Percentiles rank a stretch among this genome's conserved stretches.
Conservation (phyloP, 2,113 vertebrate genomes). For the Melanerpes formicivorus region DNA sequence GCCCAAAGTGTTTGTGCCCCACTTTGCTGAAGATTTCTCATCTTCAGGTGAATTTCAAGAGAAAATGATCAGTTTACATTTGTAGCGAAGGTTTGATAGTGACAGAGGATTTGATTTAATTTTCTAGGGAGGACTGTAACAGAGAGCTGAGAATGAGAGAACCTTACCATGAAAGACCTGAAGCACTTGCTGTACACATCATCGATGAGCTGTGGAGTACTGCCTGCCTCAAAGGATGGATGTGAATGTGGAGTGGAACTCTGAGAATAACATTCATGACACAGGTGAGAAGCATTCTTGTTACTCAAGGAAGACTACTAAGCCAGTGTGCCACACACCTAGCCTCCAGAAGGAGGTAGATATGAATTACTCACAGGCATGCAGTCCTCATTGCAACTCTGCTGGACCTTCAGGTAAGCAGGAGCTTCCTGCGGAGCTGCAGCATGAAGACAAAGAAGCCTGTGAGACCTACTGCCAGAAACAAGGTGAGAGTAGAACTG, state of each 20-base stretch:
- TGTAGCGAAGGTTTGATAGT: not conserved
- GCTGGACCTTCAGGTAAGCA: not conserved
- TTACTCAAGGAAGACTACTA: not conserved
- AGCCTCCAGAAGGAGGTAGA: not conserved
- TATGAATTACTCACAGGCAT: not conserved
- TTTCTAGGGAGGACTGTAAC: constrained; percentile 6
- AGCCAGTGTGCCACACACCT: not conserved
- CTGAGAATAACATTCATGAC: not conserved
- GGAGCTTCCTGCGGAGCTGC: not conserved
- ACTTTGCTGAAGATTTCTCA: not conserved
- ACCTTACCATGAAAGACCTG: not conserved
- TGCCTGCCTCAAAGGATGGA: not conserved
- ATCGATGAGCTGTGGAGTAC: not conserved
- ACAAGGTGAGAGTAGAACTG: not conserved
- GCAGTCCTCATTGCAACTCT: not conserved
- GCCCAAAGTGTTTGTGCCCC: not conserved
- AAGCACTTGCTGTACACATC: not conserved
- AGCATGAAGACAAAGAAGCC: not conserved
- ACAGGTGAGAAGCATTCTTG: not conserved
- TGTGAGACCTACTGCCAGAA: not conserved
- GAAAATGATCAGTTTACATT: not conserved
- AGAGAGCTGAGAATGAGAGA: not conserved
- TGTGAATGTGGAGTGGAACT: not conserved
- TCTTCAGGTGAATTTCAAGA: not conserved
- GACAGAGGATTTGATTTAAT: not conserved